phyloP scores from a whole-genome alignment of 2,797 vertebrate genomes.

The Danio albolineatus region DNA sequence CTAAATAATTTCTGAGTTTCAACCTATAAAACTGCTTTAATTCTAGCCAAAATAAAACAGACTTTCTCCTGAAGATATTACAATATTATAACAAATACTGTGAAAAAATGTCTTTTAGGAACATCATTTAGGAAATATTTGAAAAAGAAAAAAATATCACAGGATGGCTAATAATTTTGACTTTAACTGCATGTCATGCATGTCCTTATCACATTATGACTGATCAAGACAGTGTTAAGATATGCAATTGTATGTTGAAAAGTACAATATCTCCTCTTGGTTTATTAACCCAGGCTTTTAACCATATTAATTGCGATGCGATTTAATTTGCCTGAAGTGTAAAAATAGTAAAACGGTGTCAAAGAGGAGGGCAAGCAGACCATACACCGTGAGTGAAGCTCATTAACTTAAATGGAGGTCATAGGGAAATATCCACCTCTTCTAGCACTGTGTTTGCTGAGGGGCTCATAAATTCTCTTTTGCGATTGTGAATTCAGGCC shows the following conservation, averaged over 20 bases:
- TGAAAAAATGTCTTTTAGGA: too few species aligned
- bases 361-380: conserved; percentile 15
- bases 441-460: conserved; percentile 23
- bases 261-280: conserved; percentile 19
- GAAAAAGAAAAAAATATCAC: too few species aligned
- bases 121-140: too few species aligned
- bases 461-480: conserved; percentile 27
- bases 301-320: conserved; percentile 15
- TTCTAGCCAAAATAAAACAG: too few species aligned
- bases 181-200: too few species aligned
- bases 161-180: too few species aligned
- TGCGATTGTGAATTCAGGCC: conserved; percentile 26
- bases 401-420: conserved; percentile 51
- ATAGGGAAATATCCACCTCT: conserved; percentile 41
- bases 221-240: neutral
- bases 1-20: too few species aligned
- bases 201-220: neutral
- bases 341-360: conserved; percentile 10
- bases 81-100: too few species aligned
- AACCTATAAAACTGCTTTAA: too few species aligned
- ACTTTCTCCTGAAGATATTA: too few species aligned
- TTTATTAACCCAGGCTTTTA: conserved; percentile 30
- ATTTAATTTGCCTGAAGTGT: conserved; percentile 18
- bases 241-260: neutral
- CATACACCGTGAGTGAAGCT: conserved; percentile 28